Percentiles rank a stretch among this genome's conserved stretches.
Evolutionary conservation across 1,140 invertebrate species (phyloP).

Genomic region (Sycophila sp.): DNA sequence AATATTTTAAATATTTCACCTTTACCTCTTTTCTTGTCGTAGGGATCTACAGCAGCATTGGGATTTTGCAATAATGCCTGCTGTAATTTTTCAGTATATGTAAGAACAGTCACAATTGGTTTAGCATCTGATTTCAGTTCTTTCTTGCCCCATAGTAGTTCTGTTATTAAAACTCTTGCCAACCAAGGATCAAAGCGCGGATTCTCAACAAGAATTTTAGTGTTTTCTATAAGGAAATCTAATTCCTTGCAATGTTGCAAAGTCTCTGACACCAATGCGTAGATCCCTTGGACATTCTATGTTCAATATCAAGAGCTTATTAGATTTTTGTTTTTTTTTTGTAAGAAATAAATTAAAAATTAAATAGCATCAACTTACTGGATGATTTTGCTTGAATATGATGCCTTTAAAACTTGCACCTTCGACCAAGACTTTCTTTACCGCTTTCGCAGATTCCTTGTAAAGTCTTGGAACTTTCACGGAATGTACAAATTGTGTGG

Average conservation of each 20-base stretch:
- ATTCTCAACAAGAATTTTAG: conserved; percentile 74
- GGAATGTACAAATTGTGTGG: conserved; percentile 72
- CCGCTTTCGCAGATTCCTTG: conserved; percentile 75
- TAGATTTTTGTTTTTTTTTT: too few relatives aligned
- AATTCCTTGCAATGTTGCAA: conserved; percentile 75
- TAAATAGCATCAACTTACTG: conserved; percentile 60
- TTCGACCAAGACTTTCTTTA: conserved; percentile 74
- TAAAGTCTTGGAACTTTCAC: conserved; percentile 81
- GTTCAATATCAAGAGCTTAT: too few relatives aligned
- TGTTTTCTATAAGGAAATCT: conserved; percentile 72
- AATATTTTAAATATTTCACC: conserved; percentile 42
- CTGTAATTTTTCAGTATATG: conserved; percentile 71
- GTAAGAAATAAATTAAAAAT: background rate
- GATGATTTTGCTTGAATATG: conserved; percentile 75
- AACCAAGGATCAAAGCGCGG: conserved; percentile 75
- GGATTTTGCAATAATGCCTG: conserved; percentile 54
- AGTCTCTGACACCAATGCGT: conserved; percentile 78
- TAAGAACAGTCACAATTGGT: conserved; percentile 74
- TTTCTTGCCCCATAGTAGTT: conserved; percentile 84
- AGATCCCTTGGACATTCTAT: conserved; percentile 53
- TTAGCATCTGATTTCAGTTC: conserved; percentile 73
- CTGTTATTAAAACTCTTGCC: conserved; percentile 80
- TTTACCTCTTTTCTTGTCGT: conserved; percentile 57
- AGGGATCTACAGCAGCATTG: conserved; percentile 33
- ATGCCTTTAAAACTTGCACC: conserved; percentile 78